Base-by-base conservation (phyloP, 2,888 invertebrate species). In the Drosophila anceps region DNA sequence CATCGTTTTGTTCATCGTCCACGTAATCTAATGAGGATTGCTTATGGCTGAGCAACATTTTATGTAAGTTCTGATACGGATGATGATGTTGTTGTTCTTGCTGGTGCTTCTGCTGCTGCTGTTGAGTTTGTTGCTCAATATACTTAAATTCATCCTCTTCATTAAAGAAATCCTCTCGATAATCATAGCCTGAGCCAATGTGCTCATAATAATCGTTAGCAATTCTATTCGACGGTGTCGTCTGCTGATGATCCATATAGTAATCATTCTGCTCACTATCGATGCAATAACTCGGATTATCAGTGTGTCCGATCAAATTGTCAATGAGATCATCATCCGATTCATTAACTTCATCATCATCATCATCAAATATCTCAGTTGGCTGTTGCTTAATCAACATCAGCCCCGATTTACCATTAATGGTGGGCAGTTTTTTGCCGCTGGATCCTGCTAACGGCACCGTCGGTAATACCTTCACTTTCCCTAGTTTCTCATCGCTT, bases 61-160 rank as follows among this genome's bases (percentile, higher is more conserved):
- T 76, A 31, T 78, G 76, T 53, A 31, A 31, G n/a, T 66, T 79
- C 8, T 71, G 62, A 44, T 82, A 76, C 50, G 63, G 71, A 31
- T 81, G 77, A 10, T 74, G 62, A 39, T 61, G 67, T 24, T 79
- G 76, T 8, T 75, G 55, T 24, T 82, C 75, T 48, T 66, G 77
- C 33, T 67, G 74, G n/a, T 79, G 79, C 6, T 73, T 60, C 35
- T 82, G 79, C 20, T 84, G 82, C 55, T 91, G 84, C 33, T 85
- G 79, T 43, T 88, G 82, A 46, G 86, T 75, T 64, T 92, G 92
- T 51, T 92, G 92, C 66, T 93, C 92, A 27, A 93, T 84, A 74
- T 93, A 93, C 62, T 93, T 92, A 64, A 91, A 92, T 78, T 93
- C 93, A 76, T 93, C 93, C 76, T 93, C 93, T 76, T 93, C 93